phyloP scores from a whole-genome alignment of 2,113 vertebrate genomes.

The Semnopithecus entellus region DNA sequence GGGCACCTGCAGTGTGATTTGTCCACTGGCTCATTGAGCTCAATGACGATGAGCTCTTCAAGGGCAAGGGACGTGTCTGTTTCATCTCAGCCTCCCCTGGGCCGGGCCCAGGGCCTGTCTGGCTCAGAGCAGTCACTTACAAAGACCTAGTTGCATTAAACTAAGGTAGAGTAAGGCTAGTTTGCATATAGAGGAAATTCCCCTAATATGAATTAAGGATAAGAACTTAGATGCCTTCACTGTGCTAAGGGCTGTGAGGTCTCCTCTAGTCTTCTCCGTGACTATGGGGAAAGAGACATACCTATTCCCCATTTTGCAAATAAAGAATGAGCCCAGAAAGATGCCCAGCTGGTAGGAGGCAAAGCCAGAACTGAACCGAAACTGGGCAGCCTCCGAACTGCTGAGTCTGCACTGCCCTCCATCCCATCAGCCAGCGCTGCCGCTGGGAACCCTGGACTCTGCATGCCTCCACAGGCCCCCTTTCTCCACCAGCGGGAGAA shows the following conservation, averaged over 20 bases:
- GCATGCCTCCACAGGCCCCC: accelerated
- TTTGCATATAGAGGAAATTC: background rate
- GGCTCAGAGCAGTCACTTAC: background rate
- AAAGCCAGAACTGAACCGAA: background rate
- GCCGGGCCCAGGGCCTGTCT: background rate
- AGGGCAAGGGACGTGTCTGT: background rate
- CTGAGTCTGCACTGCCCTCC: background rate
- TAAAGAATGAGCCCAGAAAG: background rate
- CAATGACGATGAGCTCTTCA: background rate
- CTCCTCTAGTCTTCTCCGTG: background rate
- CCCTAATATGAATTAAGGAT: background rate
- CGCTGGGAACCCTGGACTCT: background rate
- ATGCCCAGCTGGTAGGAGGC: accelerated
- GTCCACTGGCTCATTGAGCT: background rate
- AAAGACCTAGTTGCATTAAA: background rate
- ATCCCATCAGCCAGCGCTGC: background rate
- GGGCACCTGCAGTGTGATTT: background rate
- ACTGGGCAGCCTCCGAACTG: background rate
- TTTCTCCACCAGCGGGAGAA: accelerated
- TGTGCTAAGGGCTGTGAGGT: background rate
- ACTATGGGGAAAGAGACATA: background rate
- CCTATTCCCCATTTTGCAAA: background rate
- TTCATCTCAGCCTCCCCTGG: background rate
- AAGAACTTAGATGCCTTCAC: background rate
- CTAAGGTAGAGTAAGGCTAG: background rate